Evolutionary conservation across 2,888 invertebrate genomes (phyloP), one percentile per base, ranked within the genome.

Genomic region (Tipula confusa): DNA sequence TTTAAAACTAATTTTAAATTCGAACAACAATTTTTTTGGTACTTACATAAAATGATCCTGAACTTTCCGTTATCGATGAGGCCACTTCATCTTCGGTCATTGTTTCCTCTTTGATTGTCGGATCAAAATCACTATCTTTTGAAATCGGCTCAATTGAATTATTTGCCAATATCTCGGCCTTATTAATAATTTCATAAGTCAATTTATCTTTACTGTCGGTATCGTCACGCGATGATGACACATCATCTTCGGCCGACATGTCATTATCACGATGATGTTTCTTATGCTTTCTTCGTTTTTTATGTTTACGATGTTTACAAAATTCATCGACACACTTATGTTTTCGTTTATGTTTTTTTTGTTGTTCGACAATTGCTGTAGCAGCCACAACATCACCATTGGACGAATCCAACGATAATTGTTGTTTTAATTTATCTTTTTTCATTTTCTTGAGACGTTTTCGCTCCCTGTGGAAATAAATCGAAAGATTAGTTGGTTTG

Each of bases 211-310:
- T 84, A 15, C 33, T 33, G n/a, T 33, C 82, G 11, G 31, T 79
- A 79, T 82, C 82, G 82, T 84, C 82, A 84, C 86, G 82, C 85
- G 86, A 83, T 84, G 86, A 83, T 29, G 80, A 82, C 13, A 36
- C 33, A 85, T 87, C 83, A 80, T 84, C 84, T 9, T 84, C 84
- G 3, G 29, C 64, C 13, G 48, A 24, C 2, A 29, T 11, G 4
- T 28, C 43, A 82, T 36, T 83, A 64, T 84, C 84, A 18, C 85
- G 86, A 64, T 94, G 93, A 87, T 94, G 93, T 87, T 94, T 95
- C 88, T 94, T 93, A 87, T 95, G 95, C 89, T 95, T 95, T 86
- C 93, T 93, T 86, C 95, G 94, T 87, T 95, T 95, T 88, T 95
- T 95, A 86, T 95, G 95, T 87, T 95, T 95, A 84, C 92, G 92